These are phyloP conservation scores for Nicator chloris DNA, from an alignment of 2,113 vertebrate genomes.

Conservation along the genomic window DNA sequence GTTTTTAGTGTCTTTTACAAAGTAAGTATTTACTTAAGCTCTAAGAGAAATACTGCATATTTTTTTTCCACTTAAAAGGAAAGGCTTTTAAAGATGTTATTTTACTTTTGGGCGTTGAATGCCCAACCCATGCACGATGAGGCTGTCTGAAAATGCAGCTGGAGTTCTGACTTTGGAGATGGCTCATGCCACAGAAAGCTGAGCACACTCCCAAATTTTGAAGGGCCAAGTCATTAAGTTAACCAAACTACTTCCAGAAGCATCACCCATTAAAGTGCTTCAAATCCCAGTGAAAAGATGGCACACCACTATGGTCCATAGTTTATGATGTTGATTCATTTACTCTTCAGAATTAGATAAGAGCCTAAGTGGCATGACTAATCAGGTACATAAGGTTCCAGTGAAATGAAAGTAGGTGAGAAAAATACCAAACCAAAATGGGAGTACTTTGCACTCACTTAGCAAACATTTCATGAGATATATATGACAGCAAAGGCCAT, in stretches of 20 bases:
- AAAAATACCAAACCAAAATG: not conserved
- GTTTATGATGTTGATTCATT: not conserved
- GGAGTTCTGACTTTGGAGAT: not conserved
- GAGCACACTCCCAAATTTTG: not conserved
- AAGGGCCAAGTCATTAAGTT: not conserved
- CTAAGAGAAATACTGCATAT: not conserved
- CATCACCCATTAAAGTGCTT: not conserved
- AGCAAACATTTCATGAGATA: not conserved
- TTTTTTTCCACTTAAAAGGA: not conserved
- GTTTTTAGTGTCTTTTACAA: not conserved
- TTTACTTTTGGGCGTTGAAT: not conserved
- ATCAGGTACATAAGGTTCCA: not conserved
- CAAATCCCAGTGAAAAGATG: not conserved
- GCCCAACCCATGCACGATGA: not conserved
- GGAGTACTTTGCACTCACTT: not conserved
- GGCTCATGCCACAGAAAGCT: not conserved
- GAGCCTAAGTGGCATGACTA: not conserved
- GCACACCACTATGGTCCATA: accelerated
- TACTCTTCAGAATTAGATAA: not conserved
- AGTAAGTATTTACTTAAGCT: not conserved
- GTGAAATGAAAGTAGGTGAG: not conserved
- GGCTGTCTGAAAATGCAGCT: not conserved
- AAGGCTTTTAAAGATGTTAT: not conserved
- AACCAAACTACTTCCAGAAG: not conserved
- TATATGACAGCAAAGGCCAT: not conserved